Percentiles rank a stretch among this genome's conserved stretches.
These are phyloP conservation scores for Hestina assimilis DNA, from an alignment of 1,140 invertebrate species.

Conservation along the genomic window DNA sequence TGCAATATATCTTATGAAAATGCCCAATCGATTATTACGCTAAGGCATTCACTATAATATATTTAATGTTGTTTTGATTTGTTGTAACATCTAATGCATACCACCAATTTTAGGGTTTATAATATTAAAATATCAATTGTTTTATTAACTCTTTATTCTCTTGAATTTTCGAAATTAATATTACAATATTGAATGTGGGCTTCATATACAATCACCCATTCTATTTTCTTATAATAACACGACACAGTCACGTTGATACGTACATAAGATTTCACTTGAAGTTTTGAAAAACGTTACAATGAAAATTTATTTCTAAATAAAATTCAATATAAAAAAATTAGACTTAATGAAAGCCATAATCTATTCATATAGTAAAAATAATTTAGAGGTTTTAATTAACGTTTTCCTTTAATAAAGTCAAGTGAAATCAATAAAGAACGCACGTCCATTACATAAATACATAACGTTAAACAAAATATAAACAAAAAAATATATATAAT, in stretches of 20 bases:
- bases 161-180: constrained; percentile 77
- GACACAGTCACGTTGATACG: constrained; percentile 67
- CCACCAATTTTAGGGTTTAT: neutral
- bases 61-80: no score
- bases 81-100: no score
- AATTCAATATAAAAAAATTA: no score
- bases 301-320: neutral
- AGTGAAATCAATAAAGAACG: constrained; percentile 41
- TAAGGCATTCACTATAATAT: no score
- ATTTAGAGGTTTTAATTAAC: neutral
- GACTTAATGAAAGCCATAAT: neutral
- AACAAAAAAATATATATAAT: constrained; percentile 63
- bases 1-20: no score
- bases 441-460: constrained; percentile 68
- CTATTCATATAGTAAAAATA: neutral
- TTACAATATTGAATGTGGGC: constrained; percentile 77
- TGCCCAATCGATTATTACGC: no score
- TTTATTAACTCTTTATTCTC: constrained; percentile 78
- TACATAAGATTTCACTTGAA: constrained; percentile 35
- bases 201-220: constrained; percentile 76
- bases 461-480: constrained; percentile 70
- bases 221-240: constrained; percentile 76
- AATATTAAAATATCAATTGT: constrained; percentile 34
- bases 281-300: neutral
- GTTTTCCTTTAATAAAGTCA: constrained; percentile 14